Evolutionary conservation across 2,797 vertebrate species (phyloP).

Genomic region (Cryptoprocta ferox): DNA sequence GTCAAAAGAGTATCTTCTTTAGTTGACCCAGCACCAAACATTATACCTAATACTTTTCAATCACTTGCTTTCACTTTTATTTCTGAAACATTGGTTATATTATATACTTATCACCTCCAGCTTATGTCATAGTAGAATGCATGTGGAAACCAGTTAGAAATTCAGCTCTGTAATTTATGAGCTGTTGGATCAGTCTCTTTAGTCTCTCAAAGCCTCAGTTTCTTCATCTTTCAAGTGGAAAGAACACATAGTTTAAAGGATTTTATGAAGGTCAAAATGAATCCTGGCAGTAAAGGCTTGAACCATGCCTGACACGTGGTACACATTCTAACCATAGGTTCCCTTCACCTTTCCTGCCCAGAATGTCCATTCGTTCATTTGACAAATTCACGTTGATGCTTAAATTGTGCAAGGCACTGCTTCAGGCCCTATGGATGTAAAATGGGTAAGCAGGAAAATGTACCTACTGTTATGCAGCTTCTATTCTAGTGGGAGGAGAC

Average conservation of each 20-base stretch:
- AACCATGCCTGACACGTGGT: neutral
- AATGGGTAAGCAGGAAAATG: neutral
- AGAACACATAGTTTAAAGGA: neutral
- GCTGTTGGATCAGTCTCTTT: neutral
- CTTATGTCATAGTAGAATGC: neutral
- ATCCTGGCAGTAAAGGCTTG: neutral
- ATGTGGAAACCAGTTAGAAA: neutral
- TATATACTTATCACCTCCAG: neutral
- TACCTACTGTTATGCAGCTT: neutral
- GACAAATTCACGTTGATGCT: neutral
- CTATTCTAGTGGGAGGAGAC: neutral
- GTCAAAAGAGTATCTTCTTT: neutral
- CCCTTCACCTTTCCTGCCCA: neutral
- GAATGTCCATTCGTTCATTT: neutral
- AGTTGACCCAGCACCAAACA: neutral
- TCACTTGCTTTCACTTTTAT: conserved; percentile 1
- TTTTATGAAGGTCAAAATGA: neutral
- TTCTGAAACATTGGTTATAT: neutral
- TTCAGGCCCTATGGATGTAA: neutral
- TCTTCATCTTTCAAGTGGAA: neutral
- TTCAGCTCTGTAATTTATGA: neutral
- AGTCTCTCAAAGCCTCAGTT: neutral
- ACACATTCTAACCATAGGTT: neutral
- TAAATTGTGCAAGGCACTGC: neutral
- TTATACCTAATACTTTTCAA: neutral